phyloP scores from a whole-genome alignment of 2,888 invertebrate genomes.

The Diarsia mendica region DNA sequence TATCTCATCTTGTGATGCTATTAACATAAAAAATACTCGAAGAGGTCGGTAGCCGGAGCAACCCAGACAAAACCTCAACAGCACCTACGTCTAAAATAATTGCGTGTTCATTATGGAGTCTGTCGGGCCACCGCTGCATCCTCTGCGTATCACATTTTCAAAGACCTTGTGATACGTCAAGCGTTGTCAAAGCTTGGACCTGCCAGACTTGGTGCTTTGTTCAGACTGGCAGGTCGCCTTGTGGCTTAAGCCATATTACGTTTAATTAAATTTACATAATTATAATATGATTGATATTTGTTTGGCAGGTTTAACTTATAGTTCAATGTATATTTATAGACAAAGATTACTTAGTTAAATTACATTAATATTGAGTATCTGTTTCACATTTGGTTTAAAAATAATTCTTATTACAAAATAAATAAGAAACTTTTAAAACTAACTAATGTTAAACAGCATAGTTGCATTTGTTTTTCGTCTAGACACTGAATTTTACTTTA shows the following conservation, averaged over 20 bases:
- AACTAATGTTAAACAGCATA: too few relatives aligned
- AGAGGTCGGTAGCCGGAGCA: not conserved
- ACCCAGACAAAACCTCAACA: not conserved
- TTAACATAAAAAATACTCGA: too few relatives aligned
- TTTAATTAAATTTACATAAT: too few relatives aligned
- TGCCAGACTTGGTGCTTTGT: constrained; percentile 28
- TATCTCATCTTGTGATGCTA: too few relatives aligned
- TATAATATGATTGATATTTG: not conserved
- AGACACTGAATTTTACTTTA: not conserved
- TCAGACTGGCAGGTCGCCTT: not conserved
- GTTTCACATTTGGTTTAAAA: not conserved
- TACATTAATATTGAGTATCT: not conserved
- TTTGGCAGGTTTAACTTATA: not conserved
- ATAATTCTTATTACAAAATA: not conserved
- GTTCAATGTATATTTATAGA: constrained; percentile 3
- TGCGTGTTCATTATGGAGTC: constrained; percentile 25
- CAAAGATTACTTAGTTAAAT: not conserved
- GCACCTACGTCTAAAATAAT: constrained; percentile 24
- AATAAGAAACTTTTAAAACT: too few relatives aligned
- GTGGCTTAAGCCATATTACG: not conserved
- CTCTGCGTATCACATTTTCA: constrained; percentile 55
- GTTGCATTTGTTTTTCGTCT: not conserved
- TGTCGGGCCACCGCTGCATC: constrained; percentile 26
- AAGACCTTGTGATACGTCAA: constrained; percentile 53
- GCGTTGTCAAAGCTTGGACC: constrained; percentile 53